Percentiles rank a stretch among this genome's conserved stretches.
phyloP scores from a whole-genome alignment of 1,140 invertebrate genomes.

The Danaus melanippus region DNA sequence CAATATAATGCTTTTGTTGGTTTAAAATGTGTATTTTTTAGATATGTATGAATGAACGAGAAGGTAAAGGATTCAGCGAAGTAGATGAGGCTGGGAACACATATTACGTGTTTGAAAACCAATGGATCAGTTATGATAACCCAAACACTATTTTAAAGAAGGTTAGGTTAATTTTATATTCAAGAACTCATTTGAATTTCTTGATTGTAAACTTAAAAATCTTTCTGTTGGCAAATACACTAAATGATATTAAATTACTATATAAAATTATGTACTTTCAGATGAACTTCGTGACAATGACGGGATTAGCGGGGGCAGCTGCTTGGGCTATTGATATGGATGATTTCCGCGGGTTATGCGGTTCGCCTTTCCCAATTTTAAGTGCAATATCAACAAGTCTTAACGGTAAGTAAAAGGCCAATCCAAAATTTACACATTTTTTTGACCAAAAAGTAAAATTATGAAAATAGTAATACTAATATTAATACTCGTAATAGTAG shows the following conservation, averaged over 20 bases:
- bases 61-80: constrained; percentile 74
- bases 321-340: constrained; percentile 80
- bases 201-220: too few relatives aligned
- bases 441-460: too few relatives aligned
- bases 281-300: constrained; percentile 77
- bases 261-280: constrained; percentile 33
- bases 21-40: constrained; percentile 39
- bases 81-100: constrained; percentile 80
- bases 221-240: too few relatives aligned
- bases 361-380: constrained; percentile 76
- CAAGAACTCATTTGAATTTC: neutral
- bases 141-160: constrained; percentile 78
- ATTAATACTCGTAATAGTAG: too few relatives aligned
- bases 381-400: constrained; percentile 73
- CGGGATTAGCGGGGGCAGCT: constrained; percentile 77
- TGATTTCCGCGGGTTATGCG: constrained; percentile 79
- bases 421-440: too few relatives aligned
- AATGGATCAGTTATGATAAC: constrained; percentile 91
- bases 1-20: neutral
- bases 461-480: too few relatives aligned
- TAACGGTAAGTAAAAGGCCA: constrained; percentile 53
- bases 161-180: constrained; percentile 47
- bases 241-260: neutral
- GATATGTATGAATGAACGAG: constrained; percentile 78
- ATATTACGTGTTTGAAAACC: constrained; percentile 81